Conservation (phyloP, 1,140 invertebrate species). For the Chrysopa pallens region DNA sequence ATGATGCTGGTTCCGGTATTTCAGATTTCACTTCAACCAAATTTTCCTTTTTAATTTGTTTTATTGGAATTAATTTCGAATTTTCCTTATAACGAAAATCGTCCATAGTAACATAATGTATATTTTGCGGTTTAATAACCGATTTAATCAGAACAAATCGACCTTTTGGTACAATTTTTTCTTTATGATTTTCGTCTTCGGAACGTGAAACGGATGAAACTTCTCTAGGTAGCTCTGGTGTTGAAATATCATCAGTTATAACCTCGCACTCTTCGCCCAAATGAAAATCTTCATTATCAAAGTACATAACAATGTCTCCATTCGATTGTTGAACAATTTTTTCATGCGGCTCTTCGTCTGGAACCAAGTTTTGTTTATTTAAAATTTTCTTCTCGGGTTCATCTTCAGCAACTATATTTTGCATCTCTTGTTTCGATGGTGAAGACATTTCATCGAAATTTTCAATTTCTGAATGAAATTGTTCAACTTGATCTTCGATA, state of each 20-base stretch:
- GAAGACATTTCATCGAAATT: too few species aligned
- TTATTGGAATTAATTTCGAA: neutral
- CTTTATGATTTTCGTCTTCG: neutral
- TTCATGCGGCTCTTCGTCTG: too few species aligned
- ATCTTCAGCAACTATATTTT: too few species aligned
- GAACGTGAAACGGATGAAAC: neutral
- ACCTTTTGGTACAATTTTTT: neutral
- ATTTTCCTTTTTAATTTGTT: neutral
- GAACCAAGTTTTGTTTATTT: too few species aligned
- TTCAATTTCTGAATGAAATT: too few species aligned
- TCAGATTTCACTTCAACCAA: neutral
- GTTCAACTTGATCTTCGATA: too few species aligned
- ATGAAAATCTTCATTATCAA: neutral
- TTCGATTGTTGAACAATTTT: too few species aligned
- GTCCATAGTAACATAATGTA: neutral
- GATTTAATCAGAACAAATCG: neutral
- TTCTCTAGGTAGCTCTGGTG: too few species aligned
- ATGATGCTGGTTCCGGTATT: neutral
- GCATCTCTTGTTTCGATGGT: too few species aligned
- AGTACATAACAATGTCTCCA: too few species aligned
- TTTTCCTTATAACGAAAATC: neutral
- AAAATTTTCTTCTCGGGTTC: too few species aligned
- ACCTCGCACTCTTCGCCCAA: neutral
- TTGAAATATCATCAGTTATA: neutral
- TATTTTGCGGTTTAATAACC: neutral